Evolutionary conservation across 2,888 invertebrate genomes (phyloP).

Genomic region (Acanthosepion lycidas): DNA sequence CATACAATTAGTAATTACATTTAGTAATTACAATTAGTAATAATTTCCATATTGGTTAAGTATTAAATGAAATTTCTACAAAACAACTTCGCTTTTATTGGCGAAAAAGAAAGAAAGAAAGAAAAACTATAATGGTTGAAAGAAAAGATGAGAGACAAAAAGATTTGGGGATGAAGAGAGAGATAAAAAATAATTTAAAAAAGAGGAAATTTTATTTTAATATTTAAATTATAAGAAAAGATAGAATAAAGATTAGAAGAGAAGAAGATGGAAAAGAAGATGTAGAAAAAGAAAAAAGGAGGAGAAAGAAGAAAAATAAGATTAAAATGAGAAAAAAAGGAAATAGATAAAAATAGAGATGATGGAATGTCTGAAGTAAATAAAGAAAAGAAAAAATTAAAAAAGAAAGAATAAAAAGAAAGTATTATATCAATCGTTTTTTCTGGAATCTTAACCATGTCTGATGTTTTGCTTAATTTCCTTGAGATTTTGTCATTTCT

Average conservation of each 20-base stretch:
- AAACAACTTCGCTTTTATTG: neutral
- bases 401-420: neutral
- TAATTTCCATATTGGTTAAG: neutral
- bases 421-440: neutral
- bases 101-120: neutral
- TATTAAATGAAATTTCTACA: neutral
- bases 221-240: neutral
- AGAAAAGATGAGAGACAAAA: neutral
- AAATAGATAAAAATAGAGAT: neutral
- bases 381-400: neutral
- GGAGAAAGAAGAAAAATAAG: neutral
- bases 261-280: neutral
- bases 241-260: neutral
- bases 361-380: neutral
- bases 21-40: neutral
- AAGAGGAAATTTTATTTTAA: too few relatives aligned
- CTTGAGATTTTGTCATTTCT: too few relatives aligned
- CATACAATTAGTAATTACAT: neutral
- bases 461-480: too few relatives aligned
- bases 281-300: neutral
- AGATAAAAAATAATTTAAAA: neutral
- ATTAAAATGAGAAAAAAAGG: neutral
- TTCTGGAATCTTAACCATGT: too few relatives aligned
- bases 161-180: neutral
- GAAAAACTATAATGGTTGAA: neutral